Conservation (phyloP, 2,113 vertebrate genomes). For the Macquaria australasica region DNA sequence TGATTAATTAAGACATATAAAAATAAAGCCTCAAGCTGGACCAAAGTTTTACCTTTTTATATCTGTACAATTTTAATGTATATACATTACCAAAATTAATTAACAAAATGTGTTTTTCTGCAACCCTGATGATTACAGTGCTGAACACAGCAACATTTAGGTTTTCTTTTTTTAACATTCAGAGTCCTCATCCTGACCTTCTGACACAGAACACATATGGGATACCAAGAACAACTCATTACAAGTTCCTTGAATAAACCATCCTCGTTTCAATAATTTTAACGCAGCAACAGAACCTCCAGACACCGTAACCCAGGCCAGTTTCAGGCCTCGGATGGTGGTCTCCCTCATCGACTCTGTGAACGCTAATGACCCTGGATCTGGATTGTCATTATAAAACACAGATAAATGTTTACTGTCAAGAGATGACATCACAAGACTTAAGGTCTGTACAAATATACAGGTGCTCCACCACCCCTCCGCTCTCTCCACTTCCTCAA, state of each 20-base stretch:
- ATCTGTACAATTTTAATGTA: background rate
- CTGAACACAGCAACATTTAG: background rate
- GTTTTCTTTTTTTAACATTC: background rate
- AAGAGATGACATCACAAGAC: constrained; percentile 81
- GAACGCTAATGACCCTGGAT: constrained; percentile 62
- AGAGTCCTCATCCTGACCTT: constrained; percentile 26
- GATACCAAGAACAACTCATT: constrained; percentile 48
- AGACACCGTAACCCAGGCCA: constrained; percentile 5
- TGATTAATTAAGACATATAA: too few species aligned
- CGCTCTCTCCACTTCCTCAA: constrained; percentile 50
- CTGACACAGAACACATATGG: constrained; percentile 12
- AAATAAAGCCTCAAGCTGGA: too few species aligned
- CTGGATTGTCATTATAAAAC: constrained; percentile 60
- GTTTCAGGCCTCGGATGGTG: constrained; percentile 58
- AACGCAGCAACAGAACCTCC: constrained; percentile 10
- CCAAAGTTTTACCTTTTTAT: too few species aligned
- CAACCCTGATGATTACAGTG: background rate
- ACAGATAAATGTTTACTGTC: constrained; percentile 77
- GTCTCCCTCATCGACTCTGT: constrained; percentile 54
- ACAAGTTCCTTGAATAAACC: constrained; percentile 45
- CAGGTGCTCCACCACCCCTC: constrained; percentile 53
- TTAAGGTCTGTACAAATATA: constrained; percentile 78
- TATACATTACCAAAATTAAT: background rate
- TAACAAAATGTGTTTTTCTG: too few species aligned
- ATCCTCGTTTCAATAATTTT: constrained; percentile 24